These are phyloP conservation scores for Ammodytes marinus DNA, from an alignment of 2,113 vertebrate species.

Conservation along the genomic window DNA sequence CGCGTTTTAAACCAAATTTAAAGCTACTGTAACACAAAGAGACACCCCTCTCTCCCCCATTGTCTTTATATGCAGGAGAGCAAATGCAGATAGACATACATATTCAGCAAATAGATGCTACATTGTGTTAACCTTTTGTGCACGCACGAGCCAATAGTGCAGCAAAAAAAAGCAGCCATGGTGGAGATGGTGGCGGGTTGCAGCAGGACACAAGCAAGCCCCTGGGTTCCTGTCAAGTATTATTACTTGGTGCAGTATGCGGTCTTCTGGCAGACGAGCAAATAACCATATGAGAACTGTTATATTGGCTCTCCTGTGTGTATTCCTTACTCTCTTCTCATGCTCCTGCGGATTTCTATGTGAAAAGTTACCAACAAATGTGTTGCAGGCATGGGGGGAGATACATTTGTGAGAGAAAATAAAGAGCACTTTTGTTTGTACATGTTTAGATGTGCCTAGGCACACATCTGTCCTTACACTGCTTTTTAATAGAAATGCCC, in stretches of 20 bases:
- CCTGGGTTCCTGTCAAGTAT: constrained; percentile 60
- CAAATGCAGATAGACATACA: constrained; percentile 10
- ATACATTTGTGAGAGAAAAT: constrained; percentile 20
- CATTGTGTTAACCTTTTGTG: constrained; percentile 2
- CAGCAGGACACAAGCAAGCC: constrained; percentile 48
- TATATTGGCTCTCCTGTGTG: constrained; percentile 39
- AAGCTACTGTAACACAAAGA: constrained; percentile 6
- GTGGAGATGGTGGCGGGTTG: constrained; percentile 32
- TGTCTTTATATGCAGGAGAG: constrained; percentile 8
- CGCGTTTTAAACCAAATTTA: constrained; percentile 10
- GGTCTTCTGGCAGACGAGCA: constrained; percentile 52
- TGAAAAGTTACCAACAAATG: constrained; percentile 46
- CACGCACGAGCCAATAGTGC: constrained; percentile 29
- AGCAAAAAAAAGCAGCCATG: constrained; percentile 28
- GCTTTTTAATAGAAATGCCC: constrained; percentile 65
- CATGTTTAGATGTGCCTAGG: constrained; percentile 16
- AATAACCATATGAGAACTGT: constrained; percentile 50
- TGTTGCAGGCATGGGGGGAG: not conserved
- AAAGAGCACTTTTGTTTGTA: constrained; percentile 6
- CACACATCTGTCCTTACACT: constrained; percentile 48
- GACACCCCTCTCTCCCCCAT: not conserved
- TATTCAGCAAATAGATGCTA: constrained; percentile 18
- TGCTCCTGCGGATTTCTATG: constrained; percentile 17
- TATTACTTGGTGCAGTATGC: constrained; percentile 57
- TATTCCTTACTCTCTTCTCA: constrained; percentile 22